Base-by-base conservation (phyloP, 2,888 invertebrate genomes). In the Patella depressa region DNA sequence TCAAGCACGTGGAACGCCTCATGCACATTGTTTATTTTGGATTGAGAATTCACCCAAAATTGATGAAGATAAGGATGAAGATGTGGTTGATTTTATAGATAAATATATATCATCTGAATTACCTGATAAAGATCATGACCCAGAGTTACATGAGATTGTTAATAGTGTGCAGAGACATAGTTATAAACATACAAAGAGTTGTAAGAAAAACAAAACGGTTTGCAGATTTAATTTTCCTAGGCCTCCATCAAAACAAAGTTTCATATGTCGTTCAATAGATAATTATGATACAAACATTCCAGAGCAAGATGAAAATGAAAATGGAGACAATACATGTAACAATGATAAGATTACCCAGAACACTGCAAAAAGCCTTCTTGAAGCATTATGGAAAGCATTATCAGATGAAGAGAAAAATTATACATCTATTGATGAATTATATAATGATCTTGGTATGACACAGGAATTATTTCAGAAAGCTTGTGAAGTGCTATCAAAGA, bases 201-300 rank as follows among this genome's bases (percentile, higher is more conserved):
- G 80, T 53, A 78, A 73, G 57, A 79, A 80, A 55, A 79, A 75
- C 3, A 79, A 81, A 65, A 45, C 55, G 2, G 72, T 80, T 0
- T 84, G 83, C 72, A 57, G 83, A 59, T 84, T 84, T 57, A 77
- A 77, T 72, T 84, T 82, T 76, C 83, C 82, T 12, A 12, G 78
- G 11, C 79, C 77, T 1, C 82, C 83, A 24, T 57, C 72, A 12
- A n/a, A 69, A 17, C 9, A 53, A 29, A 78, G 75, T 53, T 72
- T 75, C 45, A 72, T 78, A 57, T 24, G 24, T 53, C 19, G 71
- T 15, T 72, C 76, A 15, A 1, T 34, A 29, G 53, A 45, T 73
- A 53, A 54, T 53, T 19, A n/a, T 19, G 78, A 78, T 3, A 65
- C 19, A 57, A 72, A 45, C 12, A 54, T 29, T 5, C 53, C 54